These are phyloP conservation scores for Plebejus melissa DNA, from an alignment of 2,888 invertebrate genomes.

Conservation along the genomic window DNA sequence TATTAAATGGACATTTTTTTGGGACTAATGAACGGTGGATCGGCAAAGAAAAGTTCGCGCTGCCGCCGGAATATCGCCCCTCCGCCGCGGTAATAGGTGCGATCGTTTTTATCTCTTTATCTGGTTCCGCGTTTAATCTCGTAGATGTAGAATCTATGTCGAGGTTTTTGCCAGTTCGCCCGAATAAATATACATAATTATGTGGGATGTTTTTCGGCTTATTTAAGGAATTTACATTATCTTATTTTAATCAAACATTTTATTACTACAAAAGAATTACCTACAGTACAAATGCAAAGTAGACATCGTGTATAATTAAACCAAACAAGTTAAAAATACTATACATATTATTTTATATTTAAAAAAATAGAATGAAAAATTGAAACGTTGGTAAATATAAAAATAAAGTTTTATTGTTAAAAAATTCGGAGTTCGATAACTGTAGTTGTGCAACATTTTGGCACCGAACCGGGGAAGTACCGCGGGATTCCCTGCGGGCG, in stretches of 20 bases:
- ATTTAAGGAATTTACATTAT: neutral
- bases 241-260: neutral
- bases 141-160: conserved; percentile 1
- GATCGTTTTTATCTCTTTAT: neutral
- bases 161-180: neutral
- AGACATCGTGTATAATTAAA: neutral
- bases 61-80: conserved; percentile 2
- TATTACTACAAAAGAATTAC: neutral
- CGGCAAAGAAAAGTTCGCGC: conserved; percentile 26
- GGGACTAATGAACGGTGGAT: conserved; percentile 32
- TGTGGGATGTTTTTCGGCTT: neutral
- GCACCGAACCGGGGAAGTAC: neutral
- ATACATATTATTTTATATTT: neutral
- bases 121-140: neutral
- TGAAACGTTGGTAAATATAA: neutral
- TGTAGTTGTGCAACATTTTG: neutral
- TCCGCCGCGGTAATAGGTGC: conserved; percentile 8
- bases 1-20: conserved; percentile 35
- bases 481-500: neutral
- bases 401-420: neutral
- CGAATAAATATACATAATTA: conserved; percentile 3
- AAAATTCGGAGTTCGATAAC: neutral
- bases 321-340: no score
- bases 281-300: neutral
- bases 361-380: neutral